Conservation (phyloP, 2,113 vertebrate genomes). For the Phyllostomus discolor region DNA sequence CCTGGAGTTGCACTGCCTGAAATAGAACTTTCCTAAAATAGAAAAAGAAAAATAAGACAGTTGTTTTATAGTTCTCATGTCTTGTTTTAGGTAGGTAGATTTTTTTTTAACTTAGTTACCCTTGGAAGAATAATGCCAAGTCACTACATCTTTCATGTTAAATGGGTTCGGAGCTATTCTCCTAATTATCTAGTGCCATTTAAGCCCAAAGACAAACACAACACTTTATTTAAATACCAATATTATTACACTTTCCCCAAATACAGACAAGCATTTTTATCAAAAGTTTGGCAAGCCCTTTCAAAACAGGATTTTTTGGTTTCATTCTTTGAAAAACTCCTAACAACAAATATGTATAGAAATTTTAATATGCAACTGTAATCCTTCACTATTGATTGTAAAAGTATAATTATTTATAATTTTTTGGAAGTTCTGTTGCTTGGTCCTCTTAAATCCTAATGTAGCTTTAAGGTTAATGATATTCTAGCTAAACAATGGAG, state of each 20-base stretch:
- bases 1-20: not conserved
- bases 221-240: constrained; percentile 24
- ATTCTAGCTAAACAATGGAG: not conserved
- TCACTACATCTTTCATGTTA: not conserved
- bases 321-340: constrained; percentile 34
- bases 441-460: constrained; percentile 27
- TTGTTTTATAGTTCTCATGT: constrained; percentile 12
- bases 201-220: constrained; percentile 30
- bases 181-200: not conserved
- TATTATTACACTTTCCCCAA: constrained; percentile 38
- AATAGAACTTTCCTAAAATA: not conserved
- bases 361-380: constrained; percentile 22
- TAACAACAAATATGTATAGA: constrained; percentile 31
- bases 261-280: constrained; percentile 50
- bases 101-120: not conserved
- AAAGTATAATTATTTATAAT: constrained; percentile 24
- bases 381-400: constrained; percentile 41
- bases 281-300: constrained; percentile 49
- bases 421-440: not conserved
- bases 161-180: constrained; percentile 6
- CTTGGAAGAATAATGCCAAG: not conserved
- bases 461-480: not conserved
- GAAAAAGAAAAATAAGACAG: not conserved
- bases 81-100: not conserved
- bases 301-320: constrained; percentile 50